Percentiles rank a stretch among this genome's conserved stretches.
phyloP scores from a whole-genome alignment of 2,113 vertebrate species.

The Halichoeres trimaculatus region DNA sequence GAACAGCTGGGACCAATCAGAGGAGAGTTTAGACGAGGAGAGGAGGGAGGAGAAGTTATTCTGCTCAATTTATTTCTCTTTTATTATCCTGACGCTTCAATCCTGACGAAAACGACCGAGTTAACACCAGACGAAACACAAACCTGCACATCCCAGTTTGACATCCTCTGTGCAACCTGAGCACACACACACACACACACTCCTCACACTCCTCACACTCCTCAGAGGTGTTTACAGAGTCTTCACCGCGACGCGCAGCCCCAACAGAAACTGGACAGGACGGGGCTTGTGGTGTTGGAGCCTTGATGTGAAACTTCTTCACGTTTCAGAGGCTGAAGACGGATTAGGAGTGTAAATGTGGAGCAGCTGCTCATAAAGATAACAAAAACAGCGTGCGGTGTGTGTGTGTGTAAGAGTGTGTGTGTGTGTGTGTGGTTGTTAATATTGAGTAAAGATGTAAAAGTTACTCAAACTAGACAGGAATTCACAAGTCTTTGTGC shows the following conservation, averaged over 20 bases:
- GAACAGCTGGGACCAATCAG: conserved; percentile 5
- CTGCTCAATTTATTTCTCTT: neutral
- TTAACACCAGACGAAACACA: neutral
- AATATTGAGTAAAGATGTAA: conserved; percentile 32
- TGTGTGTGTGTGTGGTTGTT: conserved; percentile 8
- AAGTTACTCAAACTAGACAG: conserved; percentile 11
- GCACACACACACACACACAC: neutral
- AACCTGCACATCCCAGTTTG: conserved; percentile 3
- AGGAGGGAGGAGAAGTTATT: conserved; percentile 2
- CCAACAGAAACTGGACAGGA: conserved; percentile 26
- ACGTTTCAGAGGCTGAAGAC: neutral
- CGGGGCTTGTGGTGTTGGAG: neutral
- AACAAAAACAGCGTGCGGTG: conserved; percentile 27
- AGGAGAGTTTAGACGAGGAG: neutral
- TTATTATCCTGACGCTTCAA: too few species aligned
- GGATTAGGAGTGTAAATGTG: conserved; percentile 1
- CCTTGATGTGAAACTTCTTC: neutral
- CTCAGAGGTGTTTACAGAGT: too few species aligned
- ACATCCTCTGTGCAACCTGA: conserved; percentile 1
- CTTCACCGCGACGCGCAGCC: too few species aligned
- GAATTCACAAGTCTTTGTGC: conserved; percentile 35
- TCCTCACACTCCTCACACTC: too few species aligned
- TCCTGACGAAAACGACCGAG: too few species aligned
- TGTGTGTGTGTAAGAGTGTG: conserved; percentile 4
- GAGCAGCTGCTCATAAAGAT: conserved; percentile 7